A percentile compares a stretch with the other conserved stretches of the same genome.
Conservation (phyloP, 2,113 vertebrate species). For the Australoheros scitulus region DNA sequence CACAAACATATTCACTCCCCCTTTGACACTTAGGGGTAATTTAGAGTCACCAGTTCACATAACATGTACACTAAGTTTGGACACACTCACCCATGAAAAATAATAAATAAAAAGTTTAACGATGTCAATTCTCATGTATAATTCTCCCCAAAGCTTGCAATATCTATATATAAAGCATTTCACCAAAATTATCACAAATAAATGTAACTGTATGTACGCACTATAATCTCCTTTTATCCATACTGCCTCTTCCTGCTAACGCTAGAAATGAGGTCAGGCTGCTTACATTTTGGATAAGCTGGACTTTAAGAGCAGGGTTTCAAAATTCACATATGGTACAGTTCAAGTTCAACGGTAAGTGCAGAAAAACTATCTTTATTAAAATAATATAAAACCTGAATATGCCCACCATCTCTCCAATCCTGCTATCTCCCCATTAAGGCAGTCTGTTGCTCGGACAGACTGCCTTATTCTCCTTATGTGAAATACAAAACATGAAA, state of each 20-base stretch:
- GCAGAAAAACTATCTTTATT: background rate
- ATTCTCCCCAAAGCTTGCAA: background rate
- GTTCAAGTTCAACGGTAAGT: background rate
- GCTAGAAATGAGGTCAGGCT: slow-evolving; percentile 65
- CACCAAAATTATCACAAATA: background rate
- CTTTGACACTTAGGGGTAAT: slow-evolving; percentile 40
- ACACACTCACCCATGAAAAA: background rate
- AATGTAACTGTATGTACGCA: slow-evolving; percentile 12
- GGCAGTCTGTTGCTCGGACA: background rate
- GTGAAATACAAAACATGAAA: slow-evolving; percentile 17
- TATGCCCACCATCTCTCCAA: background rate
- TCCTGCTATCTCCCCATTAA: background rate
- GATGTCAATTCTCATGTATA: background rate
- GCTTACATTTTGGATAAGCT: slow-evolving; percentile 64
- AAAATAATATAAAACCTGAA: background rate
- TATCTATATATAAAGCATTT: slow-evolving; percentile 7
- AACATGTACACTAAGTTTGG: background rate
- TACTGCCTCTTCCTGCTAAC: slow-evolving; percentile 48
- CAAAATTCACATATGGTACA: slow-evolving; percentile 29
- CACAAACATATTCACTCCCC: slow-evolving; percentile 42
- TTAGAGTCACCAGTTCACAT: slow-evolving; percentile 20
- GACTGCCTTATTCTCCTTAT: background rate
- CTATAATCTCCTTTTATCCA: slow-evolving; percentile 65
- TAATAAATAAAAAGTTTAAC: background rate
- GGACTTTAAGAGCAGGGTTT: slow-evolving; percentile 57